Conservation (phyloP, 2,888 invertebrate species). For the Andrena haemorrhoa region DNA sequence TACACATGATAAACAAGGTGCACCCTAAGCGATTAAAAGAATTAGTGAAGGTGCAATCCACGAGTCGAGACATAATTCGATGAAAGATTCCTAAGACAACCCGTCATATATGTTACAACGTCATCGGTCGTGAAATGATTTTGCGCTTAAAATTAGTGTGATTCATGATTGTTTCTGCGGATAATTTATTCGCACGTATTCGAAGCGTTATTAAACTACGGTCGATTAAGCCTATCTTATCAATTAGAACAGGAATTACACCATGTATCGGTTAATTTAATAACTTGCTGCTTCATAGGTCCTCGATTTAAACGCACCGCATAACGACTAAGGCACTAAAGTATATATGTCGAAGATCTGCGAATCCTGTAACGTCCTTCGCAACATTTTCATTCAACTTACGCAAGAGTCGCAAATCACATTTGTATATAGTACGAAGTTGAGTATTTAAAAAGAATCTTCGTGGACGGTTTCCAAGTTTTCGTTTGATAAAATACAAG, state of each 20-base stretch:
- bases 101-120: conserved; percentile 2
- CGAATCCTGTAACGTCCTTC: conserved; percentile 31
- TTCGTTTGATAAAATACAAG: conserved; percentile 18
- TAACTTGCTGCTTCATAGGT: conserved; percentile 5
- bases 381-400: conserved; percentile 1
- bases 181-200: conserved; percentile 14
- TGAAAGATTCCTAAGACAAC: conserved; percentile 4
- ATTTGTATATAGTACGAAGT: conserved; percentile 35
- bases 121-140: neutral
- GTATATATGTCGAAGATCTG: conserved; percentile 4
- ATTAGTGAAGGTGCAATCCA: neutral
- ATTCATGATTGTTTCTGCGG: conserved; percentile 34
- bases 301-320: conserved; percentile 31
- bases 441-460: conserved; percentile 49
- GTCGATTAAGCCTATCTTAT: conserved; percentile 2
- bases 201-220: conserved; percentile 6
- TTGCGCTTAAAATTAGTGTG: conserved; percentile 1
- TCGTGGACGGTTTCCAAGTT: conserved; percentile 50
- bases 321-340: conserved; percentile 64
- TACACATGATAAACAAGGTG: conserved; percentile 24
- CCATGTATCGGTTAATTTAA: neutral
- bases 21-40: neutral
- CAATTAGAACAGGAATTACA: conserved; percentile 6
- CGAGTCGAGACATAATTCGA: neutral
- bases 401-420: conserved; percentile 23